A percentile compares a stretch with the other conserved stretches of the same genome.
phyloP scores from a whole-genome alignment of 2,113 vertebrate genomes.

The Varanus komodoensis region DNA sequence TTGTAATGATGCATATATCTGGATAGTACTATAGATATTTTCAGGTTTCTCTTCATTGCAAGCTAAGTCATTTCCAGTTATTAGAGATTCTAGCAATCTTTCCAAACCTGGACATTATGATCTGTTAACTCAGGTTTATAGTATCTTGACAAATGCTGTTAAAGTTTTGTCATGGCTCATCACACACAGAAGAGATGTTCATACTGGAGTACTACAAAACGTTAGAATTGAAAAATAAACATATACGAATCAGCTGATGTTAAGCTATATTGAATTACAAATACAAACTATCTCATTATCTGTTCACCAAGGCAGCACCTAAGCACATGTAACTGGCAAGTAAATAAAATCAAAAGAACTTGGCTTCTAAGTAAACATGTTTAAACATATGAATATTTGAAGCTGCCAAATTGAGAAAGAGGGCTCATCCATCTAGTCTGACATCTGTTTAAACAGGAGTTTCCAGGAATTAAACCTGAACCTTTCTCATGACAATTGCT shows the following conservation, averaged over 20 bases:
- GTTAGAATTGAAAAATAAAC: background rate
- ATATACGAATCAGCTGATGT: background rate
- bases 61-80: constrained; percentile 18
- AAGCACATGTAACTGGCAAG: background rate
- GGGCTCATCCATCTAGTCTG: background rate
- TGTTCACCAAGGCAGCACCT: background rate
- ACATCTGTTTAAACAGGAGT: background rate
- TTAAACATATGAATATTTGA: background rate
- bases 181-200: background rate
- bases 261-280: background rate
- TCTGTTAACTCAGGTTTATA: background rate
- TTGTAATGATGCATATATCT: background rate
- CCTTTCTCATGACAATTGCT: background rate
- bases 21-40: constrained; percentile 15
- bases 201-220: background rate
- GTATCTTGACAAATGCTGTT: background rate
- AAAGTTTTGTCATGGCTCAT: background rate
- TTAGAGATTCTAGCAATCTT: background rate
- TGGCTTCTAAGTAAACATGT: background rate
- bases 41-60: background rate
- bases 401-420: background rate
- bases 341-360: background rate
- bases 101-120: constrained; percentile 8
- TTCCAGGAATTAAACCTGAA: background rate
- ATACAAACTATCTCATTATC: background rate